Base-by-base conservation (phyloP, 2,797 vertebrate species). In the Rallus crepitans region DNA sequence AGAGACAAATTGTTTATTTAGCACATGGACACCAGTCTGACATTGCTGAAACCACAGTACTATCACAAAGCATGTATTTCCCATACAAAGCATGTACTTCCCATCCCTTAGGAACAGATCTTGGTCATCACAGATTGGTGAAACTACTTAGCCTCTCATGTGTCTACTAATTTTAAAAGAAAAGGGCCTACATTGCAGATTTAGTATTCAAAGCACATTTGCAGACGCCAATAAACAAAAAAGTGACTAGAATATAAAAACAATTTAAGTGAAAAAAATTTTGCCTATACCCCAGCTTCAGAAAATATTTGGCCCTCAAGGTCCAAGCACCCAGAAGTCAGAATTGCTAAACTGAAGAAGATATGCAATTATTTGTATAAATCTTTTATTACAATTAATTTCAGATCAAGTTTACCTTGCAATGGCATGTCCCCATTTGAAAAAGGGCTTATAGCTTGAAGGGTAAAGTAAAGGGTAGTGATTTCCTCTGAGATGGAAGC, bases 1-100 rank as follows among this genome's bases (percentile, higher is more conserved):
- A 85, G 50, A 86, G 15, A 30, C 8, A 89, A 81, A 68, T 13
- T 57, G 59, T 88, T 92, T 93, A 88, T 89, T 92, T 93, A 89
- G 69, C 47, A 81, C 57, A 57, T 6, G 17, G 56, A 78, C 59
- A 52, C 47, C 55, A 87, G 50, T 77, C 92, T 90, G 60, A 89
- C 24, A 45, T 18, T 28, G 50, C 37, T 69, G 52, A 94, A 92
- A 90, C 35, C 82, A 87, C 64, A 94, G 27, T 27, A 37, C 23
- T 66, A 4, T 30, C n/a, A 31, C 3, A 14, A 80, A 78, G 24
- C 12, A 76, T 56, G 1, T 69, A 61, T 40, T 85, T 82, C 66
- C 31, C 48, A 60, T 14, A 45, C 3, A 14, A 80, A 78, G 24
- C 12, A 76, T 56, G 1, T 69, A 61, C 37, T 85, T 82, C 66